Evolutionary conservation across 37 sponge, comb jelly and placozoan genomes (phyloP).

Genomic region (Diacarnus erythraeanus): DNA sequence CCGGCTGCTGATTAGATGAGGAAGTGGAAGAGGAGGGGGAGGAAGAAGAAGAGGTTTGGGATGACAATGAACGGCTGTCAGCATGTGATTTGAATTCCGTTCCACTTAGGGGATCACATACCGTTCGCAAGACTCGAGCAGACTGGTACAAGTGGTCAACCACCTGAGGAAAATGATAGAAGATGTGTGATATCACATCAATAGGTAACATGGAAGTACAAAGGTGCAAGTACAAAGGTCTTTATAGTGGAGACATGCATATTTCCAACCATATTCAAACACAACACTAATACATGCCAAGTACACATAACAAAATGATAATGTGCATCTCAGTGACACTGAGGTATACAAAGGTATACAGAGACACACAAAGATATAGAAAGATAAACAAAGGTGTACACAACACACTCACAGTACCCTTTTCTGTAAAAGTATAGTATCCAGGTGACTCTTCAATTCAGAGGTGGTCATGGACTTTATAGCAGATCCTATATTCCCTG

Average conservation of each 20-base stretch:
- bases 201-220: background rate
- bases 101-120: background rate
- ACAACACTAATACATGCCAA: no score
- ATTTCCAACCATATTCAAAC: no score
- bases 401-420: conserved; percentile 9
- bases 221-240: no score
- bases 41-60: background rate
- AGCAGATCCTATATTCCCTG: background rate
- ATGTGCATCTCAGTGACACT: no score
- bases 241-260: no score
- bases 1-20: conserved; percentile 35
- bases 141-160: conserved; percentile 29
- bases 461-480: conserved; percentile 32
- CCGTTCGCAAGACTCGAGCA: background rate
- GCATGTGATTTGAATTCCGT: background rate
- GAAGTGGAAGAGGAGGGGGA: background rate
- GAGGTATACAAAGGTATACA: no score
- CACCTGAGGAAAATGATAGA: conserved; percentile 16
- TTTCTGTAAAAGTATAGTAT: conserved; percentile 61
- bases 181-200: no score
- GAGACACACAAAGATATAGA: no score
- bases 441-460: conserved; percentile 49
- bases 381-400: background rate
- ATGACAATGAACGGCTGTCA: background rate
- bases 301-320: no score